Conservation (phyloP, 2,113 vertebrate genomes). For the zebrafish (Danio rerio) region GRCz12tu NC_133177.1:57907501-57908000, state of each 20-base stretch:
- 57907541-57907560: not conserved
- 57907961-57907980: conserved; percentile 28
- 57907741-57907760: too few species aligned
- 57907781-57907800: not conserved
- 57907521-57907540: conserved; percentile 70
- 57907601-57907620: not conserved
- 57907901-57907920: conserved; percentile 65
- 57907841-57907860: too few species aligned
- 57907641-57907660: too few species aligned
- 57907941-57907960: conserved; percentile 49
- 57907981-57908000: conserved; percentile 26
- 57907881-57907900: conserved; percentile 39
- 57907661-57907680: too few species aligned
- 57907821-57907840: conserved; percentile 3
- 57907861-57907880: conserved; percentile 42
- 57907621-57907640: too few species aligned
- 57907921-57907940: conserved; percentile 53
- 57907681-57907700: too few species aligned
- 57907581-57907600: not conserved
- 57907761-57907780: too few species aligned
- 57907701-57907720: too few species aligned
- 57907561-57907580: not conserved
- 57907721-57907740: too few species aligned
- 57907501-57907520: conserved; percentile 78
- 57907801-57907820: not conserved